These are phyloP conservation scores for Monochamus saltuarius DNA, from an alignment of 1,140 invertebrate species.

Conservation along the genomic window DNA sequence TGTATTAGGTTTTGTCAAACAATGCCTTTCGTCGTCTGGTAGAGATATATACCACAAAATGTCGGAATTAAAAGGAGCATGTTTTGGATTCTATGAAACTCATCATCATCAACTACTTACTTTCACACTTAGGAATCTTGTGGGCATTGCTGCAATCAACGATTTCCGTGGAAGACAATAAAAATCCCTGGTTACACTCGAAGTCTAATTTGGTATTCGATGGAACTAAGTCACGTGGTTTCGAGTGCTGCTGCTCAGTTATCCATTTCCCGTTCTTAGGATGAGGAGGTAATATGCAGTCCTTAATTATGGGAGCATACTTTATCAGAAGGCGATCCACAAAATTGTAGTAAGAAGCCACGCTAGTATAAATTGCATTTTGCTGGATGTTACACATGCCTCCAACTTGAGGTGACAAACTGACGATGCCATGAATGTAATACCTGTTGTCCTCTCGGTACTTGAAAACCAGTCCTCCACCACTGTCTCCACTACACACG, in stretches of 20 bases:
- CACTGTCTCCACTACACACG: slow-evolving; percentile 3
- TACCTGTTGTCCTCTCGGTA: neutral
- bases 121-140: neutral
- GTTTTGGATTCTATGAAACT: too few species aligned
- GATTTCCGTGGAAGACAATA: neutral
- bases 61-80: too few species aligned
- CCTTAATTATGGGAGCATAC: neutral
- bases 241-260: neutral
- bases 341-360: neutral
- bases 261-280: neutral
- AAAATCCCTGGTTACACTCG: neutral
- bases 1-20: too few species aligned
- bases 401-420: neutral
- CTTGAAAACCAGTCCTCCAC: neutral
- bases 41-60: too few species aligned
- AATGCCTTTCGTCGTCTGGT: too few species aligned
- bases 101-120: too few species aligned
- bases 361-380: slow-evolving; percentile 3
- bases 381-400: neutral
- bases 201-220: neutral
- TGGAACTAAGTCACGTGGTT: neutral
- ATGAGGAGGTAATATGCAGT: neutral
- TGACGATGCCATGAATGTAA: slow-evolving; percentile 2
- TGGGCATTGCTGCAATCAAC: neutral
- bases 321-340: neutral